A percentile compares a stretch with the other conserved stretches of the same genome.
Evolutionary conservation across 2,888 invertebrate genomes (phyloP).

Genomic region (Zonitis immaculata): DNA sequence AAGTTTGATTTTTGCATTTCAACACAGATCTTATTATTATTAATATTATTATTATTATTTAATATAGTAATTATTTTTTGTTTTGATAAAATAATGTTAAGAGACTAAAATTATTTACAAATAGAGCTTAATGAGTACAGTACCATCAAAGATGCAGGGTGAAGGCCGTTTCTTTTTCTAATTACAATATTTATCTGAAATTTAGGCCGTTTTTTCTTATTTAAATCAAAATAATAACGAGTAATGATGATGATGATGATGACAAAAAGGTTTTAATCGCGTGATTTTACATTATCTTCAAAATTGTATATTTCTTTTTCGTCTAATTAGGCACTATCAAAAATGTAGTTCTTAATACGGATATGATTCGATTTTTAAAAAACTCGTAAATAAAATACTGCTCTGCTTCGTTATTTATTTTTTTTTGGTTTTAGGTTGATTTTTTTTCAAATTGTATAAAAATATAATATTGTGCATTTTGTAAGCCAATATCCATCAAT

Average conservation of each 20-base stretch:
- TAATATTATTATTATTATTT: not conserved
- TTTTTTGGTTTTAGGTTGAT: slow-evolving; percentile 36
- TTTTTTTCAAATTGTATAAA: slow-evolving; percentile 49
- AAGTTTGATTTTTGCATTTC: slow-evolving; percentile 2
- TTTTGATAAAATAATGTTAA: slow-evolving; percentile 44
- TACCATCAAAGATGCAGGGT: slow-evolving; percentile 25
- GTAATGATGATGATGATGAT: not conserved
- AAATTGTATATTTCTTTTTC: slow-evolving; percentile 11
- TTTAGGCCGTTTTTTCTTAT: slow-evolving; percentile 11
- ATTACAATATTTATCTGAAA: too few species aligned
- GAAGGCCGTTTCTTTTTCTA: too few species aligned
- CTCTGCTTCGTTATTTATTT: slow-evolving; percentile 39
- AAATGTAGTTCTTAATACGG: slow-evolving; percentile 40
- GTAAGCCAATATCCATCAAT: slow-evolving; percentile 43
- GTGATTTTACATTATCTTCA: not conserved
- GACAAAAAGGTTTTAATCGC: not conserved
- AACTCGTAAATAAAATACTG: slow-evolving; percentile 48
- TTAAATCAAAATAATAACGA: not conserved
- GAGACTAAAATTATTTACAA: slow-evolving; percentile 44
- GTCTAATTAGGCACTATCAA: slow-evolving; percentile 46
- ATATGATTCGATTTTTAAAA: slow-evolving; percentile 49
- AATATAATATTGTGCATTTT: slow-evolving; percentile 51
- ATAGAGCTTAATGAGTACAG: slow-evolving; percentile 43
- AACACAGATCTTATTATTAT: not conserved
- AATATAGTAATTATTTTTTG: slow-evolving; percentile 36